These are phyloP conservation scores for Eucidaris tribuloides DNA, from an alignment of 35 echinoderm and acorn worm genomes.

Conservation along the genomic window DNA sequence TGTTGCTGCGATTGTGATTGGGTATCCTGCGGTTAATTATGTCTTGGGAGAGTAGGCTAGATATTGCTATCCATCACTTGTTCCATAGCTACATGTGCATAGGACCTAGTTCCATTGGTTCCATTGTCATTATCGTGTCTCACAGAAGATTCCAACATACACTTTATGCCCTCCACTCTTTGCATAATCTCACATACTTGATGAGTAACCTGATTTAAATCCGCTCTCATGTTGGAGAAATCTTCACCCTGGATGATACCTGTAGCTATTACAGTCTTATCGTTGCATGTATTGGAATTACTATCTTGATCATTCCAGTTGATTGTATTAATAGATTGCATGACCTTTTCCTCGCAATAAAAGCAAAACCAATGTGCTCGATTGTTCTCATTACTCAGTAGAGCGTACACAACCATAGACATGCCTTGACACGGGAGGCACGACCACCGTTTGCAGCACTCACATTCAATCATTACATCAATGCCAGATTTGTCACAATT, in stretches of 20 bases:
- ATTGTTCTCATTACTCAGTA: slow-evolving; percentile 8
- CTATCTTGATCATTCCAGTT: background rate
- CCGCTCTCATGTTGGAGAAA: background rate
- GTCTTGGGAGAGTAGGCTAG: background rate
- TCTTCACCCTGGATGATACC: background rate
- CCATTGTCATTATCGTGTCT: background rate
- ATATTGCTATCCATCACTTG: background rate
- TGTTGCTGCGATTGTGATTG: slow-evolving; percentile 5
- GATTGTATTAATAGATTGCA: background rate
- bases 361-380: background rate
- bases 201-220: slow-evolving; percentile 3
- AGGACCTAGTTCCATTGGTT: background rate
- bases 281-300: background rate
- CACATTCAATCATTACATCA: slow-evolving; percentile 2
- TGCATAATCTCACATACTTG: slow-evolving; percentile 17
- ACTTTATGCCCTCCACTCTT: background rate
- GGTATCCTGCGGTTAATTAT: background rate
- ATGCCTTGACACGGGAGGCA: background rate
- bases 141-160: background rate
- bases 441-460: slow-evolving; percentile 4
- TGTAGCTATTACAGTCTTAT: background rate
- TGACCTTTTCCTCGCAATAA: background rate
- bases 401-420: background rate
- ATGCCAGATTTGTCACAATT: background rate
- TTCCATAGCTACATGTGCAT: background rate